These are phyloP conservation scores for Gastrophryne carolinensis DNA, from an alignment of 2,797 vertebrate genomes.

Conservation along the genomic window DNA sequence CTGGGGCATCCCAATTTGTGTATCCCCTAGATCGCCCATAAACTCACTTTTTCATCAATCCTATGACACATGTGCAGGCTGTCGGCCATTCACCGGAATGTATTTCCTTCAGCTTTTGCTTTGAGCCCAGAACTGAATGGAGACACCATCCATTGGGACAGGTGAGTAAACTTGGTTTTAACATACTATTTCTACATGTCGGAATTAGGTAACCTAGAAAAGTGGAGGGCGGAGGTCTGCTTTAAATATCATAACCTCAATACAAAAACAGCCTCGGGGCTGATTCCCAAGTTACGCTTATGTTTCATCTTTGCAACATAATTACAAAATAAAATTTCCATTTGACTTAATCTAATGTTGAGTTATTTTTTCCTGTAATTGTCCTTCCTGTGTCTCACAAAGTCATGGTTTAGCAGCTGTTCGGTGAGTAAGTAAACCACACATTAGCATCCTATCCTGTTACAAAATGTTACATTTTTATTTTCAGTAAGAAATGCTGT, in stretches of 20 bases:
- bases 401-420: slow-evolving; percentile 20
- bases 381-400: slow-evolving; percentile 29
- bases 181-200: too few species aligned
- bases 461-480: slow-evolving; percentile 16
- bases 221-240: too few species aligned
- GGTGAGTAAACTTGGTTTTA: too few species aligned
- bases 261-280: neutral
- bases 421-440: slow-evolving; percentile 13
- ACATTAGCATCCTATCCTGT: slow-evolving; percentile 20
- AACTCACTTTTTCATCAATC: too few species aligned
- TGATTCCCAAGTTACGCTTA: neutral
- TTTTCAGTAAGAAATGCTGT: neutral
- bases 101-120: too few species aligned
- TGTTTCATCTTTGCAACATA: slow-evolving; percentile 12
- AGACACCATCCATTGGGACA: too few species aligned
- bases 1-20: too few species aligned
- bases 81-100: too few species aligned
- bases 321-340: slow-evolving; percentile 17
- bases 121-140: too few species aligned
- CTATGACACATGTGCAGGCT: too few species aligned
- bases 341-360: slow-evolving; percentile 21
- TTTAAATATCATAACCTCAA: neutral
- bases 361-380: slow-evolving; percentile 32
- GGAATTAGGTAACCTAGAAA: too few species aligned
- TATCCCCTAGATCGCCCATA: too few species aligned